These are phyloP conservation scores for Lycaon pictus DNA, from an alignment of 2,113 vertebrate genomes.

Conservation along the genomic window DNA sequence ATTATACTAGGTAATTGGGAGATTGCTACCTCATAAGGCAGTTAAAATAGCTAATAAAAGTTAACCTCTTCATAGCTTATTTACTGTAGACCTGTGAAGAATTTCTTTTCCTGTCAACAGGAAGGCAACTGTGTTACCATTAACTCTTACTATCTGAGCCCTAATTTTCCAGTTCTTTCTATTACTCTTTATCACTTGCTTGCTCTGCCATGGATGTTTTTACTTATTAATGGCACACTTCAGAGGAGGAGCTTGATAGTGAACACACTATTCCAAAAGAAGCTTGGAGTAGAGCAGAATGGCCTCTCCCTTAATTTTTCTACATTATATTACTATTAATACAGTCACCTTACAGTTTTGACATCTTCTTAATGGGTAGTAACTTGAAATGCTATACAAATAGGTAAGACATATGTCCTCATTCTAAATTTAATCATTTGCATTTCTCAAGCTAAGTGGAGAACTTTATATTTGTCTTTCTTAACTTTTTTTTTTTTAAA, in stretches of 20 bases:
- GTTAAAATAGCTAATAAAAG: constrained; percentile 13
- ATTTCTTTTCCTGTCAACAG: neutral
- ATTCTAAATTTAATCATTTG: constrained; percentile 30
- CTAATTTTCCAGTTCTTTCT: constrained; percentile 19
- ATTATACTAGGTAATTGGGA: neutral
- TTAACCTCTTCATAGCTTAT: constrained; percentile 39
- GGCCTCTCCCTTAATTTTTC: neutral
- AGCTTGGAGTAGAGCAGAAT: constrained; percentile 13
- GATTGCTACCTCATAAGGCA: constrained; percentile 37
- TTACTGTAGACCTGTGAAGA: neutral
- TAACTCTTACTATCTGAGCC: neutral
- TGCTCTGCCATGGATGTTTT: neutral
- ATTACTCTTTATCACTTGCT: neutral
- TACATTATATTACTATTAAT: neutral
- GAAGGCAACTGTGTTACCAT: neutral
- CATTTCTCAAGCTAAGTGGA: neutral
- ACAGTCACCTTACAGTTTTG: neutral
- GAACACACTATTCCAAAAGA: constrained; percentile 34
- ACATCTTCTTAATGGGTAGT: neutral
- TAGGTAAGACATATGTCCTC: neutral
- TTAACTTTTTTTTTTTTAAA: neutral
- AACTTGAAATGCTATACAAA: neutral
- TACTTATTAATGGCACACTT: constrained; percentile 14
- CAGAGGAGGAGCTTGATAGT: neutral
- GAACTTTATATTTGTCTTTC: neutral